Percentiles rank a stretch among this genome's conserved stretches.
These are phyloP conservation scores for Crotalus horridus DNA, from an alignment of 2,113 vertebrate species.

Conservation along the genomic window DNA sequence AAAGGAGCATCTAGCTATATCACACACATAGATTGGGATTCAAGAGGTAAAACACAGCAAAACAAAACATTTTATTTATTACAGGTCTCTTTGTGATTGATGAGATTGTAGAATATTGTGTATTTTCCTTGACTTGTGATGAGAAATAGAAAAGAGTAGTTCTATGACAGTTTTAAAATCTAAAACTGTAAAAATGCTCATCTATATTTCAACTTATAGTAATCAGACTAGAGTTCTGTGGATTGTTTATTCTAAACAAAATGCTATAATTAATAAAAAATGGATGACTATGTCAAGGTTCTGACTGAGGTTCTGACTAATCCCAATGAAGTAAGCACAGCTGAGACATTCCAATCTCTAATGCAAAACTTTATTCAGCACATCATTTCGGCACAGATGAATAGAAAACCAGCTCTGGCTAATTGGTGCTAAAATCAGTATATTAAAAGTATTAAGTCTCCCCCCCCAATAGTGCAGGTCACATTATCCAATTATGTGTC, in stretches of 20 bases:
- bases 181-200: not conserved
- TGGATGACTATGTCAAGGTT: not conserved
- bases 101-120: not conserved
- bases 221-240: not conserved
- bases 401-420: too few relatives aligned
- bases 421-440: too few relatives aligned
- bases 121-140: not conserved
- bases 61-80: slow-evolving; percentile 3
- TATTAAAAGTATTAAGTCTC: too few relatives aligned
- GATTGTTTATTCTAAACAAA: not conserved
- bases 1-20: slow-evolving; percentile 91
- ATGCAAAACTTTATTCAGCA: too few relatives aligned
- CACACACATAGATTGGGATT: slow-evolving; percentile 97
- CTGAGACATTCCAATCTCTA: too few relatives aligned
- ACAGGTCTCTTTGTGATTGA: not conserved
- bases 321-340: too few relatives aligned
- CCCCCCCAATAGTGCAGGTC: too few relatives aligned
- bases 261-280: not conserved
- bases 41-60: slow-evolving; percentile 75
- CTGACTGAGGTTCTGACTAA: too few relatives aligned
- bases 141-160: not conserved
- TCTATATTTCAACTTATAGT: not conserved
- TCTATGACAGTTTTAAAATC: not conserved
- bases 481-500: too few relatives aligned
- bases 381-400: too few relatives aligned